Evolutionary conservation across 2,113 vertebrate genomes (phyloP).

Genomic region (Choloepus hoffmanni): DNA sequence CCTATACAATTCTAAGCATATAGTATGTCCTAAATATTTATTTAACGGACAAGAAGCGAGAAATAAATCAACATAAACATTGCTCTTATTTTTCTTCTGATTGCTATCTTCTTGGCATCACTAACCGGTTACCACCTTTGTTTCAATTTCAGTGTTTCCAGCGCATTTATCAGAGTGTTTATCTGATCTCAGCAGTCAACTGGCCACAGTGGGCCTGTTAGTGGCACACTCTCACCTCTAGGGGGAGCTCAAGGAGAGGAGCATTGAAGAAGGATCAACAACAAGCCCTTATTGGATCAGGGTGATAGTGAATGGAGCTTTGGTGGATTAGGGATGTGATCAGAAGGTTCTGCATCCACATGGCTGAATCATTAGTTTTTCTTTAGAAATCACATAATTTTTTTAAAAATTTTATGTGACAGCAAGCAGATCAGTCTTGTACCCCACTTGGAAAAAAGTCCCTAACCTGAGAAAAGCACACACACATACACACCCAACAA

Average conservation of each 20-base stretch:
- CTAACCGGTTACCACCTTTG: fast-evolving
- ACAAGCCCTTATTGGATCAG: background rate
- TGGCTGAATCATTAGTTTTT: background rate
- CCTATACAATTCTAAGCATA: background rate
- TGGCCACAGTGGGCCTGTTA: too few species aligned
- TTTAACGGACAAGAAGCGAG: background rate
- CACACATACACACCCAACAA: background rate
- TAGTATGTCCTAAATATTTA: background rate
- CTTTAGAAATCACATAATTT: conserved; percentile 21
- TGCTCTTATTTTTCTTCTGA: background rate
- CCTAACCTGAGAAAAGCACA: background rate
- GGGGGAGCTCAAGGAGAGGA: conserved; percentile 66
- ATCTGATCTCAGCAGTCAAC: background rate
- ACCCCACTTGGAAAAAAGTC: conserved; percentile 13
- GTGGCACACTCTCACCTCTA: conserved; percentile 14
- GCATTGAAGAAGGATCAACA: background rate
- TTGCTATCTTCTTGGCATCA: background rate
- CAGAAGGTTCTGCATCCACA: background rate
- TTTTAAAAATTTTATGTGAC: background rate
- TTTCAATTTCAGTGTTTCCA: background rate
- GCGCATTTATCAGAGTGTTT: background rate
- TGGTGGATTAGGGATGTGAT: background rate
- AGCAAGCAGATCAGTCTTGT: background rate
- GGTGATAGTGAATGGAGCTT: background rate
- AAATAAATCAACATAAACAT: background rate